phyloP scores from a whole-genome alignment of 2,888 invertebrate species.

The Xestia xanthographa region DNA sequence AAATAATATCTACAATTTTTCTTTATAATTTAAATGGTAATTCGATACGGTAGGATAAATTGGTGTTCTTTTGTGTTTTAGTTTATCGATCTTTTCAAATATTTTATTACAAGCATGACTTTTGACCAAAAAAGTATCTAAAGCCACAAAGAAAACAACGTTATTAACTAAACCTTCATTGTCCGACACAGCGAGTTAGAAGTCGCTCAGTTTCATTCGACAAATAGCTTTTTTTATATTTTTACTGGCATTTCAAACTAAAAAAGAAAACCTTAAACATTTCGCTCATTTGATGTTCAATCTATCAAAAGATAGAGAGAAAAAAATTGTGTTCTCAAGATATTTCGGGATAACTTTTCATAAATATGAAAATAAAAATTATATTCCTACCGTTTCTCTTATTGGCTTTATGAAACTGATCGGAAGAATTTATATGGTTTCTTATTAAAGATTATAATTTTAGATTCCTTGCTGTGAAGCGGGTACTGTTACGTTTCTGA shows the following conservation, averaged over 20 bases:
- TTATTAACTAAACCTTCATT: background rate
- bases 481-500: background rate
- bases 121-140: background rate
- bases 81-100: background rate
- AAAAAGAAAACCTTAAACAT: background rate
- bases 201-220: background rate
- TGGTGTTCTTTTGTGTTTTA: background rate
- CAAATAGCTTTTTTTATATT: background rate
- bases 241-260: too few species aligned
- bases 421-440: background rate
- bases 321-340: background rate
- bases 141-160: background rate
- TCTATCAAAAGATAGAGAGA: background rate
- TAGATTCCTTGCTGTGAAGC: background rate
- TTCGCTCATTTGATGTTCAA: background rate
- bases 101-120: background rate
- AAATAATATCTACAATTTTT: background rate
- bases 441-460: slow-evolving; percentile 15
- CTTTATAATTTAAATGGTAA: background rate
- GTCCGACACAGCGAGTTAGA: background rate
- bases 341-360: slow-evolving; percentile 8
- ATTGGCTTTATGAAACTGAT: slow-evolving; percentile 11
- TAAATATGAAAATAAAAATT: slow-evolving; percentile 11
- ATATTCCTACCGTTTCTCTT: background rate
- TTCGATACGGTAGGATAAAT: background rate